Evolutionary conservation across 2,888 invertebrate species (phyloP).

Genomic region (Drosophila anceps): DNA sequence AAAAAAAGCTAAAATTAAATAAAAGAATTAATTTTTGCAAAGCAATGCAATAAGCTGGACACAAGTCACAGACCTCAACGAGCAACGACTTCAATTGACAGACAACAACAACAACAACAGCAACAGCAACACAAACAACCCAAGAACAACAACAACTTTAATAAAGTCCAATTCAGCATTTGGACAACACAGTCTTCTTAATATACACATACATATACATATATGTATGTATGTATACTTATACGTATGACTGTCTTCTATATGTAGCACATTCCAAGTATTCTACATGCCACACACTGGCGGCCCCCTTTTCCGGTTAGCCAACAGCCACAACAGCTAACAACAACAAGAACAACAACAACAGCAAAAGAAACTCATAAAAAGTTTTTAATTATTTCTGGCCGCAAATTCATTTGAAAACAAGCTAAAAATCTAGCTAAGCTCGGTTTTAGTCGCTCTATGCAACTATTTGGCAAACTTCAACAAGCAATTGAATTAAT

Average conservation of each 20-base stretch:
- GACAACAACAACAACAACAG: constrained; percentile 8
- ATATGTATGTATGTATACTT: not conserved
- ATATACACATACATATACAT: not conserved
- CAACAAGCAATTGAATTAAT: constrained; percentile 6
- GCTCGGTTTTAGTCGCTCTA: not conserved
- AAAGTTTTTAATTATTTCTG: constrained; percentile 60
- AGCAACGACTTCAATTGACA: constrained; percentile 55
- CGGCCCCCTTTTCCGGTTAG: constrained; percentile 72
- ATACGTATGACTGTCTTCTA: not conserved
- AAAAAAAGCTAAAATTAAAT: constrained; percentile 33
- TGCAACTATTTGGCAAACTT: not conserved
- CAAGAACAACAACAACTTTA: constrained; percentile 20
- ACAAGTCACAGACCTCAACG: constrained; percentile 72
- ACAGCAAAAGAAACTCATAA: constrained; percentile 46
- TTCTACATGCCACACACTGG: constrained; percentile 55
- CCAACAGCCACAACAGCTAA: constrained; percentile 29
- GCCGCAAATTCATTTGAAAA: constrained; percentile 20
- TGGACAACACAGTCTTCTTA: constrained; percentile 22
- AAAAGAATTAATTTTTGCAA: constrained; percentile 57
- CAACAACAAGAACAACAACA: constrained; percentile 36
- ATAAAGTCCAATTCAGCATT: constrained; percentile 63
- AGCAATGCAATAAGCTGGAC: constrained; percentile 72
- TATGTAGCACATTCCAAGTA: constrained; percentile 43
- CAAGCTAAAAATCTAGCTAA: not conserved
- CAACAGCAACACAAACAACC: constrained; percentile 7